Evolutionary conservation across 2,797 vertebrate genomes (phyloP), one percentile per base, ranked within the genome.

Genomic region (Trachops cirrhosus): DNA sequence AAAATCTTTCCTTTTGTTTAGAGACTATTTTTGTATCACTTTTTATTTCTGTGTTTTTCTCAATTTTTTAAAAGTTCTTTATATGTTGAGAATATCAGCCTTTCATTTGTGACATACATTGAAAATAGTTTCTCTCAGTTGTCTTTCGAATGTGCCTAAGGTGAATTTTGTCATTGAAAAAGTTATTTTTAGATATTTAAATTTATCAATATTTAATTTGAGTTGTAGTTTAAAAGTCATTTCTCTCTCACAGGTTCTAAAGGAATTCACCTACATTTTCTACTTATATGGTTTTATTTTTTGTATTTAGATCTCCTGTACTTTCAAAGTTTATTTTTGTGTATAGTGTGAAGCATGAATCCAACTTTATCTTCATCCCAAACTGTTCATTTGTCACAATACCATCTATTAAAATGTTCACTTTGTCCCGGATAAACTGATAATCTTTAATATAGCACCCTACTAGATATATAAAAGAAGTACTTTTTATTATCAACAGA

Each of bases 401-500:
- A 83, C 24, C 37, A 86, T 86, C 82, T 92, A 91, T 80, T 96
- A 54, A 87, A 92, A 90, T 26, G 16, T 74, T 41, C 11, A 46
- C 46, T 91, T 83, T 67, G 77, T 78, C 57, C 52, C n/a, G 85
- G 12, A 70, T 88, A 44, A 93, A 90, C 77, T 67, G 57, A 41
- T n/a, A 73, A 71, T 79, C 94, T 94, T 92, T 84, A 79, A 75
- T 68, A 37, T n/a, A 64, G 41, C 52, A 54, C 22, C 34, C 14
- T 84, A 67, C n/a, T 46, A 52, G 80, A 44, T 54, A 70, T 21
- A 62, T 70, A 68, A 89, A 96, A 77, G 39, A 79, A 84, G 39
- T 48, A 93, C 74, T 29, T 97, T 94, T 87, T 70, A 77, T 92
- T 82, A 94, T 92, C 94, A 59, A 68, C 88, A 95, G 70, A 46